phyloP scores from a whole-genome alignment of 2,888 invertebrate genomes.

The Amphimallon solstitiale region DNA sequence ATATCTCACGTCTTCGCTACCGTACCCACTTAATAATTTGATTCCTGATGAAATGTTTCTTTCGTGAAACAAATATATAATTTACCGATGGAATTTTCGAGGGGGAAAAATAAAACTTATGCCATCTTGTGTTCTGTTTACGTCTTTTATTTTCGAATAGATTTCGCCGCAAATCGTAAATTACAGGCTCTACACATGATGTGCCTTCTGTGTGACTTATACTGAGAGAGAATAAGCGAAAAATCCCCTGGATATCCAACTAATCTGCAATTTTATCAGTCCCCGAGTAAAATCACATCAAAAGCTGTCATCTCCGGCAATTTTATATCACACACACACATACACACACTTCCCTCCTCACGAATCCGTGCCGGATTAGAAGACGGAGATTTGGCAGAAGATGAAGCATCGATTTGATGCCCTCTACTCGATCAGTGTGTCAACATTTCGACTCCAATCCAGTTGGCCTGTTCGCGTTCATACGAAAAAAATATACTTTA shows the following conservation, averaged over 20 bases:
- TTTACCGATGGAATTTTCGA: too few species aligned
- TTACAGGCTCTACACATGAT: not conserved
- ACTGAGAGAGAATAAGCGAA: not conserved
- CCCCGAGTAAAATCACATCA: slow-evolving; percentile 19
- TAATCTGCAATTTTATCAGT: slow-evolving; percentile 25
- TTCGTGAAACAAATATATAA: too few species aligned
- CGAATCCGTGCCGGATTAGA: slow-evolving; percentile 8
- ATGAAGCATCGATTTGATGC: not conserved
- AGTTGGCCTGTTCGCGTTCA: too few species aligned
- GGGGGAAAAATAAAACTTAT: not conserved
- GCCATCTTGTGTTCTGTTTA: not conserved
- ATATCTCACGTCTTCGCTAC: too few species aligned
- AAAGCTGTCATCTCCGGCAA: slow-evolving; percentile 14
- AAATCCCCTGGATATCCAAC: slow-evolving; percentile 3
- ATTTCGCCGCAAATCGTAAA: slow-evolving; percentile 22
- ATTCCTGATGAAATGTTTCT: too few species aligned
- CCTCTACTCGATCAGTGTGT: too few species aligned
- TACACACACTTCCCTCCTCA: slow-evolving; percentile 1
- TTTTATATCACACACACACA: slow-evolving; percentile 18
- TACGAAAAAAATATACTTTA: too few species aligned
- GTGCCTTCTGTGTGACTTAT: not conserved
- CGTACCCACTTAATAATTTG: too few species aligned
- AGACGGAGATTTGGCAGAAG: not conserved
- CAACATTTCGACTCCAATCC: too few species aligned
- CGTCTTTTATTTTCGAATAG: not conserved